Evolutionary conservation across 2,113 vertebrate species (phyloP).

Genomic region (Alectura lathami): DNA sequence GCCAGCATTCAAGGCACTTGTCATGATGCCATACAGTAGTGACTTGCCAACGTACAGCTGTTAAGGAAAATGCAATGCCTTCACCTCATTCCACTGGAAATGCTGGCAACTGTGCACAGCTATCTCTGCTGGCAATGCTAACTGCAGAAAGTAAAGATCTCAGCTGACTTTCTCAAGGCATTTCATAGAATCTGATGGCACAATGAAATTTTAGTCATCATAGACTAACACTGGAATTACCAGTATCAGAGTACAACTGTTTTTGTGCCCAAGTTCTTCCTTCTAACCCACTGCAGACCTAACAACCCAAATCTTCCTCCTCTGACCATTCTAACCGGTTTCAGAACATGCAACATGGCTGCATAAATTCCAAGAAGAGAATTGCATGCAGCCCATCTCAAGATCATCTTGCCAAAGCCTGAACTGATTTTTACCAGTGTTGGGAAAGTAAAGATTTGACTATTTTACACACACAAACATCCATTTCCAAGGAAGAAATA

Average conservation of each 20-base stretch:
- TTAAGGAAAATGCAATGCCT: background rate
- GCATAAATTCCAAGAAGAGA: background rate
- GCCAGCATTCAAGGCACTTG: background rate
- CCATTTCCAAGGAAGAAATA: background rate
- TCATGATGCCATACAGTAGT: background rate
- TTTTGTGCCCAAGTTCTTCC: background rate
- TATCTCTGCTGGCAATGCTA: background rate
- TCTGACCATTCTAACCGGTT: background rate
- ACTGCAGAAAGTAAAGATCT: background rate
- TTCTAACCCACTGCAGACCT: background rate
- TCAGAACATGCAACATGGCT: background rate
- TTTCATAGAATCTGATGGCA: background rate
- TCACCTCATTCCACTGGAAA: background rate
- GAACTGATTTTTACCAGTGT: background rate
- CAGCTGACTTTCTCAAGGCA: background rate
- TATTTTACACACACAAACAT: background rate
- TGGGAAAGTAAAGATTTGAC: background rate
- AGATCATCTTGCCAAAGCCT: background rate
- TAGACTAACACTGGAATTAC: background rate
- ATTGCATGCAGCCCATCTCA: background rate
- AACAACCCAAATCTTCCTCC: background rate
- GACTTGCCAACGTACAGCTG: background rate
- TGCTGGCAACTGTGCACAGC: background rate
- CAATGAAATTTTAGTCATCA: background rate
- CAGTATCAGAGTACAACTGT: background rate